Base-by-base conservation (phyloP, 2,888 invertebrate genomes). In the Saturnia pavonia region DNA sequence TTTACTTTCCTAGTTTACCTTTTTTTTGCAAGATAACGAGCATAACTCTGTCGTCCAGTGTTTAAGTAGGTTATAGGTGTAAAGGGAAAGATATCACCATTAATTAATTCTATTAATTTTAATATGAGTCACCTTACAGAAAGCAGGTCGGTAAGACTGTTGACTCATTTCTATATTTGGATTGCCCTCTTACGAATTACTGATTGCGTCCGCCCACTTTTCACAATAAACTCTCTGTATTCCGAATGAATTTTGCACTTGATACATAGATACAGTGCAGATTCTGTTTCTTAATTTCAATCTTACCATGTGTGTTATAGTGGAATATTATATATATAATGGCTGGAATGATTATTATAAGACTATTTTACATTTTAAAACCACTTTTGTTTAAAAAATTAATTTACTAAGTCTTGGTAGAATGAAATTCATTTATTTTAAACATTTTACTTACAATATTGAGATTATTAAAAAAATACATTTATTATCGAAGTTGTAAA, bases 101-200 rank as follows among this genome's bases (percentile, higher is more conserved):
- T n/a, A 22, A 22, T 54, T n/a, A 54, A 54, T 54, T 54, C 4
- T 51, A 54, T 22, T 63, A 63, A 34, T 63, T 34, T 63, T 27
- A 65, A 65, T 65, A 65, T 65, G n/a, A 68, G n/a, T 65, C 65
- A 65, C 40, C n/a, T 65, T 40, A n/a, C 34, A 40, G 65, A 65
- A 65, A 65, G 25, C 65, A 65, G 65, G 16, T 40, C 65, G 40
- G 19, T 40, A 8, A 40, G 42, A 60, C 22, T 57, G 63, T 78
- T 83, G 85, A 85, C 81, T 88, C 89, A 89, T 77, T 72, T 75
- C 84, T 88, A 88, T 83, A 88, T 88, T 80, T 81, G 86, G 84
- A 80, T 73, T 73, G 78, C 74, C 75, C 14, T 81, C 72, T 79
- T 77, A 75, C 74, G 73, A 78, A 76, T 73, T 78, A 71, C 75